Percentiles rank a stretch among this genome's conserved stretches.
Evolutionary conservation across 2,797 vertebrate species (phyloP).

Genomic region (Gymnopithys bicolor): DNA sequence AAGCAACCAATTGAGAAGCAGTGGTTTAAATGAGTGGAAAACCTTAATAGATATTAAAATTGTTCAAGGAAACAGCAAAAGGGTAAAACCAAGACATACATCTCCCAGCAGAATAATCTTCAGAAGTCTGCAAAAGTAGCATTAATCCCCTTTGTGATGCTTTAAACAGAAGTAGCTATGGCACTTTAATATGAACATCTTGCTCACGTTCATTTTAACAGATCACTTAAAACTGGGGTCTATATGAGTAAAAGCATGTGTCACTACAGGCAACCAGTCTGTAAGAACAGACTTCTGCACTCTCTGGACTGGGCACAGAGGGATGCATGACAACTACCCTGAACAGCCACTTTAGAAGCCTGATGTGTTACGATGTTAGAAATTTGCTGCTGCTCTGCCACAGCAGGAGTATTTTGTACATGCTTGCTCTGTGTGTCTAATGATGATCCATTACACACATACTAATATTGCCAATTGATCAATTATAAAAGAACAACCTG

Average conservation of each 20-base stretch:
- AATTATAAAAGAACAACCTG: background rate
- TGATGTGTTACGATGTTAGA: background rate
- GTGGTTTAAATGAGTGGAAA: background rate
- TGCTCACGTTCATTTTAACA: background rate
- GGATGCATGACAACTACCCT: background rate
- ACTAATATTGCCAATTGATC: background rate
- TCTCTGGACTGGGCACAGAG: background rate
- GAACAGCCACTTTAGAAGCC: background rate
- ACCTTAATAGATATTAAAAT: background rate
- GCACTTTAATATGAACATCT: background rate
- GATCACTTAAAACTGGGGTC: background rate
- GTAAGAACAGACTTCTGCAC: background rate
- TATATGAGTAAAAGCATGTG: fast-evolving
- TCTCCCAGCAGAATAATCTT: background rate
- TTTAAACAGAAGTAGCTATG: background rate
- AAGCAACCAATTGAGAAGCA: background rate
- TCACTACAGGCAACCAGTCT: background rate
- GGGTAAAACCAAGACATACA: background rate
- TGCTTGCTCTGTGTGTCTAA: background rate
- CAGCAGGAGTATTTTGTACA: background rate
- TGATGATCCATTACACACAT: background rate
- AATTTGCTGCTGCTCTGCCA: background rate
- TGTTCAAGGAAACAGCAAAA: background rate
- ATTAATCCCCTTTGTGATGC: background rate
- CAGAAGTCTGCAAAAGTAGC: background rate